Evolutionary conservation across 2,888 invertebrate species (phyloP).

Genomic region (Brachynemurus nebulosus): DNA sequence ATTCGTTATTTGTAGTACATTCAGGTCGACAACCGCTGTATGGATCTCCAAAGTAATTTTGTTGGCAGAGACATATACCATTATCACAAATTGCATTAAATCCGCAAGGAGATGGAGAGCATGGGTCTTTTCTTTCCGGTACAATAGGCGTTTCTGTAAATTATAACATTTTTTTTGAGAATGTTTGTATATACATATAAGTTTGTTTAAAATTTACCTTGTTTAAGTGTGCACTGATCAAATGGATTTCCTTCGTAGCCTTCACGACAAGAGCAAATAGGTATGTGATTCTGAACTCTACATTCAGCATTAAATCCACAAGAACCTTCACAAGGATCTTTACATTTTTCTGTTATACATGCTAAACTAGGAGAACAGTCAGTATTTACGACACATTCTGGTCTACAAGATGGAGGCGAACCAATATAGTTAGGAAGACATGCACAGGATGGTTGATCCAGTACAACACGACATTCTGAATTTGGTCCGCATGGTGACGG

Average conservation of each 20-base stretch:
- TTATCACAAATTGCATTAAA: conserved; percentile 61
- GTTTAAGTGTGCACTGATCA: conserved; percentile 39
- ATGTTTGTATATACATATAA: conserved; percentile 4
- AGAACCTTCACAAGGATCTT: conserved; percentile 55
- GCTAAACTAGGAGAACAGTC: conserved; percentile 51
- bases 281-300: conserved; percentile 53
- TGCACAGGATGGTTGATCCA: conserved; percentile 49
- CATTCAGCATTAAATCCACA: conserved; percentile 60
- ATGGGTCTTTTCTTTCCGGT: conserved; percentile 41
- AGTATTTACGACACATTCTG: conserved; percentile 55
- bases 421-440: conserved; percentile 55
- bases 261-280: conserved; percentile 45
- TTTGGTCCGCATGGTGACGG: conserved; percentile 49
- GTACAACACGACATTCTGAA: conserved; percentile 43
- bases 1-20: conserved; percentile 68
- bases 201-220: conserved; percentile 18
- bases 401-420: conserved; percentile 61
- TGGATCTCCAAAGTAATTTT: conserved; percentile 59
- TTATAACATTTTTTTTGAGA: conserved; percentile 3
- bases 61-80: conserved; percentile 58
- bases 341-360: conserved; percentile 57
- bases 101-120: conserved; percentile 64
- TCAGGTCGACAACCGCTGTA: conserved; percentile 63
- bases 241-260: conserved; percentile 56
- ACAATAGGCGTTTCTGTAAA: too few relatives aligned